Evolutionary conservation across 2,888 invertebrate species (phyloP).

Genomic region (Thelaira solivaga): DNA sequence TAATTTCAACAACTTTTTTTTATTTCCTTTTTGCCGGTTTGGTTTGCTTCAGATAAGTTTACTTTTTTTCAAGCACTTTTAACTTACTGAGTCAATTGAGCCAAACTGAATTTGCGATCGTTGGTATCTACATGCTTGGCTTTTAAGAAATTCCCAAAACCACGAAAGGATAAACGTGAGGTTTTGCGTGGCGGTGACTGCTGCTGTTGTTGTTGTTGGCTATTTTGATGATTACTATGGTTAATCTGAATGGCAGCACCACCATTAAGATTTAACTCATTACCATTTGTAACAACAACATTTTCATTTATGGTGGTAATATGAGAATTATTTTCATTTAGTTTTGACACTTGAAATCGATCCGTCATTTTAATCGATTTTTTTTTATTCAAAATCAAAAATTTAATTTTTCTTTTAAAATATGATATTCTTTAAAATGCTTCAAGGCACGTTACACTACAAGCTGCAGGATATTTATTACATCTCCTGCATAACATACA

Average conservation of each 20-base stretch:
- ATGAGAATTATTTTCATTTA: constrained; percentile 66
- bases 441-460: background rate
- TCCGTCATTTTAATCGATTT: constrained; percentile 67
- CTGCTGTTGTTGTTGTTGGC: constrained; percentile 30
- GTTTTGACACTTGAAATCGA: constrained; percentile 72
- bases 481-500: too few relatives aligned
- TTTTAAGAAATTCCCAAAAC: constrained; percentile 71
- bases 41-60: too few relatives aligned
- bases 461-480: constrained; percentile 1
- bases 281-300: background rate
- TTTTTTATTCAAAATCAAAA: constrained; percentile 1
- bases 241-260: too few relatives aligned
- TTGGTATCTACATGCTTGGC: constrained; percentile 60
- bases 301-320: constrained; percentile 61
- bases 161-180: constrained; percentile 71
- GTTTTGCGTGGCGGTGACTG: constrained; percentile 66
- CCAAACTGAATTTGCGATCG: constrained; percentile 76
- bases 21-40: too few relatives aligned
- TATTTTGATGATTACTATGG: constrained; percentile 52
- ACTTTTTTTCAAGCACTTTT: background rate
- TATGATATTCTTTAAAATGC: constrained; percentile 1
- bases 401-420: background rate
- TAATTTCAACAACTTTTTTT: too few relatives aligned
- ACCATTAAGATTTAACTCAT: constrained; percentile 46
- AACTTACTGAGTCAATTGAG: constrained; percentile 76